These are phyloP conservation scores for Drosophila punjabiensis DNA, from an alignment of 1,140 invertebrate species.

Conservation along the genomic window DNA sequence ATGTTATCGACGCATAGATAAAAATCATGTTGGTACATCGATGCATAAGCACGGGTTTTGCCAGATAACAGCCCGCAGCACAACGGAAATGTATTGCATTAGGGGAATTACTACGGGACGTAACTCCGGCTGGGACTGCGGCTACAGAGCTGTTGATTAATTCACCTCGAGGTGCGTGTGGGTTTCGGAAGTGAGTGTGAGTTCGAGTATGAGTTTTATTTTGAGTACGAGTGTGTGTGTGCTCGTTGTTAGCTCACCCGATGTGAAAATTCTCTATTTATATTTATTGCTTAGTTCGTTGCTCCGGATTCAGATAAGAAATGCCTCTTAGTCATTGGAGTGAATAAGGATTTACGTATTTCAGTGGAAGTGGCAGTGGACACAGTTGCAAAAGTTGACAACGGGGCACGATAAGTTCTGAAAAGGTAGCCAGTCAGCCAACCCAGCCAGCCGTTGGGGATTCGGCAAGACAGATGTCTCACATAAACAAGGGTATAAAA, in stretches of 20 bases:
- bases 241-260: slow-evolving; percentile 15
- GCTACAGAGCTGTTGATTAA: slow-evolving; percentile 63
- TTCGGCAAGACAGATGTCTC: slow-evolving; percentile 37
- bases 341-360: slow-evolving; percentile 47
- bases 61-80: slow-evolving; percentile 64
- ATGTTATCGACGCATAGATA: slow-evolving; percentile 76
- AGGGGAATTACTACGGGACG: slow-evolving; percentile 67
- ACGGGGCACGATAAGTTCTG: slow-evolving; percentile 24
- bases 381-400: slow-evolving; percentile 46
- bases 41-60: slow-evolving; percentile 50
- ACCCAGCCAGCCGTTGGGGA: slow-evolving; percentile 2
- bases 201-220: too few species aligned
- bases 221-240: neutral
- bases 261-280: slow-evolving; percentile 55
- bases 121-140: slow-evolving; percentile 4
- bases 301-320: slow-evolving; percentile 47
- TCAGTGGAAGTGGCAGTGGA: slow-evolving; percentile 23
- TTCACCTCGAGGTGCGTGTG: slow-evolving; percentile 52
- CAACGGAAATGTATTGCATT: slow-evolving; percentile 77
- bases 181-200: slow-evolving; percentile 38
- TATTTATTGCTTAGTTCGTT: slow-evolving; percentile 51
- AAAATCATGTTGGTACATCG: slow-evolving; percentile 72
- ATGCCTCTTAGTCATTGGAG: slow-evolving; percentile 43
- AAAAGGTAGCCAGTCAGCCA: slow-evolving; percentile 38
- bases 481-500: slow-evolving; percentile 32